phyloP scores from a whole-genome alignment of 2,797 vertebrate species.

The Meriones psammophilus region DNA sequence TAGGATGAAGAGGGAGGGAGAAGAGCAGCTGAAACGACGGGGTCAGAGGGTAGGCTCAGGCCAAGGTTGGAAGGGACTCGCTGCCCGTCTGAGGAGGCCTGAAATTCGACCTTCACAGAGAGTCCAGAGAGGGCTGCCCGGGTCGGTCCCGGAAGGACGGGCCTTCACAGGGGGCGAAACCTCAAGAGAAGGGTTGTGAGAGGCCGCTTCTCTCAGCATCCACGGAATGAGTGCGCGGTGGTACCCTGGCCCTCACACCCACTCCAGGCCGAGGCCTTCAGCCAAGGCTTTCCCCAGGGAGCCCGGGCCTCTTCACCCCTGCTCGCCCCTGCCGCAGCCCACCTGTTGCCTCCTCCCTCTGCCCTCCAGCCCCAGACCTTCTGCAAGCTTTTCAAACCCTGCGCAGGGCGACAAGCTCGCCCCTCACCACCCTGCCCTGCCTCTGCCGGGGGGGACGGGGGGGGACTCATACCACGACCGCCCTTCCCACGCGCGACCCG shows the following conservation, averaged over 20 bases:
- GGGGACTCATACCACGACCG: not conserved
- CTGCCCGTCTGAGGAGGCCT: not conserved
- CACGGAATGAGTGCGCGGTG: slow-evolving; percentile 15
- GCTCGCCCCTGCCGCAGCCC: not conserved
- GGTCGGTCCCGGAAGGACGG: not conserved
- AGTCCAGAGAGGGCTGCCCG: slow-evolving; percentile 10
- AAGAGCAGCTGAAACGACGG: not conserved
- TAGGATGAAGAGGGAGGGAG: too few species aligned
- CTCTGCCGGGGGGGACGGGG: not conserved
- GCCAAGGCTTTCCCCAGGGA: not conserved
- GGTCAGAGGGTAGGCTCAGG: not conserved
- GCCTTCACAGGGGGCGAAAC: not conserved
- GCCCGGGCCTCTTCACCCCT: not conserved
- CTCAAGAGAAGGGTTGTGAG: slow-evolving; percentile 45
- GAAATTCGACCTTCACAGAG: not conserved
- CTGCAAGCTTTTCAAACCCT: not conserved
- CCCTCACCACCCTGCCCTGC: not conserved
- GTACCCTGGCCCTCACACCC: not conserved
- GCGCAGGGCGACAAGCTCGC: not conserved
- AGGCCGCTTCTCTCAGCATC: not conserved
- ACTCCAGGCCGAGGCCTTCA: not conserved
- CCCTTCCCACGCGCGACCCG: not conserved
- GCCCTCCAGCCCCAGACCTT: not conserved
- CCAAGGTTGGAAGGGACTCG: not conserved
- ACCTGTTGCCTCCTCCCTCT: not conserved